Conservation (phyloP, 1,140 invertebrate species). For the Tetramorium alpestre region DNA sequence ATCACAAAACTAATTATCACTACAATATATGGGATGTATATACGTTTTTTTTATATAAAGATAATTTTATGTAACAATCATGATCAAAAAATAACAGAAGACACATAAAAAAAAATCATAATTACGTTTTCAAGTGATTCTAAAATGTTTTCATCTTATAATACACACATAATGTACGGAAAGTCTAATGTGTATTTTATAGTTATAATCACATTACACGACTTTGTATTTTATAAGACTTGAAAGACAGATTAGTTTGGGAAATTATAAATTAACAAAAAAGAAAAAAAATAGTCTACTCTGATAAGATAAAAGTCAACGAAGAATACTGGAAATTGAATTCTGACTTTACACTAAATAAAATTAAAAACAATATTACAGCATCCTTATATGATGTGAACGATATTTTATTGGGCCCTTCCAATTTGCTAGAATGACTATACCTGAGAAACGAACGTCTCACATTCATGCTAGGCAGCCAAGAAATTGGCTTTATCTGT, state of each 20-base stretch:
- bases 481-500: conserved; percentile 31
- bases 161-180: not conserved
- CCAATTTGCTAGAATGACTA: conserved; percentile 60
- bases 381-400: conserved; percentile 49
- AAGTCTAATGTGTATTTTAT: conserved; percentile 9
- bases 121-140: not conserved
- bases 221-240: conserved; percentile 10
- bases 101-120: conserved; percentile 10
- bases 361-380: conserved; percentile 44
- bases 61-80: conserved; percentile 35
- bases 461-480: conserved; percentile 55
- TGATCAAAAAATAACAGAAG: conserved; percentile 21
- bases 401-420: not conserved
- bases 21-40: conserved; percentile 2
- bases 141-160: conserved; percentile 3
- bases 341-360: conserved; percentile 63
- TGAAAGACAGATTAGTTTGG: conserved; percentile 37
- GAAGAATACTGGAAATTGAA: conserved; percentile 66
- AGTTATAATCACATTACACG: conserved; percentile 28
- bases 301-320: conserved; percentile 21
- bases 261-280: conserved; percentile 58
- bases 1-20: conserved; percentile 18
- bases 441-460: conserved; percentile 64
- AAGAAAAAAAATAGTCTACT: not conserved
- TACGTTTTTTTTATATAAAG: not conserved